Evolutionary conservation across 1,140 invertebrate species (phyloP), one percentile per base, ranked within the genome.

Genomic region (Sitophilus oryzae): DNA sequence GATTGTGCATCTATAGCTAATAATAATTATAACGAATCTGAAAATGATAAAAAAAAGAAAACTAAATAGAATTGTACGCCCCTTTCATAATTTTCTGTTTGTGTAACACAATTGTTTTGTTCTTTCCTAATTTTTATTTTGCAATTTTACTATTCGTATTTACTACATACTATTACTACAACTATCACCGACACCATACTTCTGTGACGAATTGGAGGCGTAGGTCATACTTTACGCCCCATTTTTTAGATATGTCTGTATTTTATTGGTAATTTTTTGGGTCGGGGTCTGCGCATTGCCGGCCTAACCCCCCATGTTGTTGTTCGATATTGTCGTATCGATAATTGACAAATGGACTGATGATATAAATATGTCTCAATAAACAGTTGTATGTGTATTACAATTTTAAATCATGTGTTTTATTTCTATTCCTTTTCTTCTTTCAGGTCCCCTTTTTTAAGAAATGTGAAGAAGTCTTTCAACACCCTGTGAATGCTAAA

Each of bases 381-480:
- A 81, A 81, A 80, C 78, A 80, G 78, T 81, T 81, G 77, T 81
- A 80, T 81, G 78, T 80, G 79, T 78, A 78, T 77, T 77, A 77
- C 76, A 75, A 78, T 77, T 77, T 74, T 76, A 74, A n/a, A 48
- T 37, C 18, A 23, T 35, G 15, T 47, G 43, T 55, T 47, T 55
- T 47, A 47, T 55, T 55, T 52, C 1, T n/a, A n/a, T n/a, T n/a
- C n/a, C n/a, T n/a, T n/a, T n/a, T n/a, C n/a, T n/a, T n/a, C n/a
- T n/a, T n/a, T n/a, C n/a, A n/a, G n/a, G n/a, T n/a, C n/a, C n/a
- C n/a, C n/a, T n/a, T n/a, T n/a, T n/a, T n/a, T n/a, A n/a, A n/a
- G n/a, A n/a, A n/a, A n/a, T n/a, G n/a, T n/a, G n/a, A n/a, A n/a
- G n/a, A n/a, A n/a, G n/a, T n/a, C n/a, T n/a, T n/a, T n/a, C n/a